phyloP scores from a whole-genome alignment of 2,797 vertebrate species.

The Pangasius krempfi region DNA sequence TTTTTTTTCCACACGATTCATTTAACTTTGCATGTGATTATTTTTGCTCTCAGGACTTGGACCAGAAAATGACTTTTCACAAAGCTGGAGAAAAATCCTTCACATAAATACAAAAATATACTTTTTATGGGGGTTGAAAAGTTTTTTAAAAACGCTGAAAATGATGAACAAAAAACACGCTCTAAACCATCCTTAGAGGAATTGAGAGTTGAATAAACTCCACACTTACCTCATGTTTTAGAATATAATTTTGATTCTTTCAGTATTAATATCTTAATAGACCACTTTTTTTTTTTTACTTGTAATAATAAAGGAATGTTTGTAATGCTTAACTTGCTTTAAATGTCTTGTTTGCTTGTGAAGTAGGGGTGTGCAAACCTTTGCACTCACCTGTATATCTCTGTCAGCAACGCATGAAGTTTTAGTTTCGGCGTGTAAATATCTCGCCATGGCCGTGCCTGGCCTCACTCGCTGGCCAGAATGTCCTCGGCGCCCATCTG shows the following conservation, averaged over 20 bases:
- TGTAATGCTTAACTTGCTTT: background rate
- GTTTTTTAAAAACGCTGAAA: background rate
- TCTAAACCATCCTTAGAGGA: background rate
- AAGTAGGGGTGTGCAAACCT: background rate
- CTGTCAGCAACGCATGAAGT: background rate
- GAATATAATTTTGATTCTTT: background rate
- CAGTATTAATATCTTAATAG: background rate
- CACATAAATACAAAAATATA: background rate
- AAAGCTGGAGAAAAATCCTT: background rate
- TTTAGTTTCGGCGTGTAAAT: background rate
- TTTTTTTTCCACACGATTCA: background rate
- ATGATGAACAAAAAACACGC: background rate
- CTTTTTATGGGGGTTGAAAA: background rate
- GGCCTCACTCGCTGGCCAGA: conserved; percentile 10
- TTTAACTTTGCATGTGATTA: background rate
- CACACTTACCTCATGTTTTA: background rate
- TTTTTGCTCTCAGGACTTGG: background rate
- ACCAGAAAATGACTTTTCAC: background rate
- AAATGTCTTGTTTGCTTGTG: conserved; percentile 3
- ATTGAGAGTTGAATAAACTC: background rate
- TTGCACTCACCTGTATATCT: background rate
- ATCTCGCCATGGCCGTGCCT: background rate
- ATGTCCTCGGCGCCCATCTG: background rate
- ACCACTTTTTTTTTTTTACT: background rate
- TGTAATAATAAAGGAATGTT: background rate